phyloP scores from a whole-genome alignment of 2,113 vertebrate species.

The Cettia cetti region DNA sequence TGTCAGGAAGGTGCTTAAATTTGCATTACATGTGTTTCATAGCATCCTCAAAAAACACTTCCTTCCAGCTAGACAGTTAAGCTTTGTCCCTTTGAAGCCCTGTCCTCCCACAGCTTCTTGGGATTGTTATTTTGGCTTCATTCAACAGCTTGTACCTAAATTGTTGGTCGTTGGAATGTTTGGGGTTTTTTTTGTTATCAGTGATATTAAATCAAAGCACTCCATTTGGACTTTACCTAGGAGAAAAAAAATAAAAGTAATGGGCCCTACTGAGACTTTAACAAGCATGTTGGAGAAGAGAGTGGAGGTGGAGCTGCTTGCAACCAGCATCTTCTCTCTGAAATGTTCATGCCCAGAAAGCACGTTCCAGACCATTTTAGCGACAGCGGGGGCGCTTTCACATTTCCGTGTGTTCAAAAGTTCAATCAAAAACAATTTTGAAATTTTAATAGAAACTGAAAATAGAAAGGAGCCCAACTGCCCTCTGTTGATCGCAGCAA shows the following conservation, averaged over 20 bases:
- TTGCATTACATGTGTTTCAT: not conserved
- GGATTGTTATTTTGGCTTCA: not conserved
- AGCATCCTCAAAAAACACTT: not conserved
- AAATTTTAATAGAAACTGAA: conserved; percentile 58
- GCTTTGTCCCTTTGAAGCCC: not conserved
- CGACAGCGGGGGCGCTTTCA: not conserved
- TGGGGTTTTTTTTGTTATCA: not conserved
- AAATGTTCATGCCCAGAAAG: conserved; percentile 15
- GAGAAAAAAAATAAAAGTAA: not conserved
- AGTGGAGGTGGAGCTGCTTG: not conserved
- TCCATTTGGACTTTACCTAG: not conserved
- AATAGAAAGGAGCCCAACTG: conserved; percentile 40
- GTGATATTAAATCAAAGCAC: not conserved
- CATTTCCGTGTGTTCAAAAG: conserved; percentile 8
- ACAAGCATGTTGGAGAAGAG: not conserved
- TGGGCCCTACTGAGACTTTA: not conserved
- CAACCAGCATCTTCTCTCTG: not conserved
- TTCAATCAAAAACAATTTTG: conserved; percentile 22
- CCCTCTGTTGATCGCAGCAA: conserved; percentile 48
- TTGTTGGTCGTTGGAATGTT: not conserved
- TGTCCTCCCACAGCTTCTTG: not conserved
- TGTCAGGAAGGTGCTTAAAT: not conserved
- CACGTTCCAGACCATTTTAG: conserved; percentile 5
- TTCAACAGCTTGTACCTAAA: not conserved
- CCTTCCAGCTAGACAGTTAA: not conserved